These are phyloP conservation scores for Oxyruncus cristatus DNA, from an alignment of 2,113 vertebrate species.

Conservation along the genomic window DNA sequence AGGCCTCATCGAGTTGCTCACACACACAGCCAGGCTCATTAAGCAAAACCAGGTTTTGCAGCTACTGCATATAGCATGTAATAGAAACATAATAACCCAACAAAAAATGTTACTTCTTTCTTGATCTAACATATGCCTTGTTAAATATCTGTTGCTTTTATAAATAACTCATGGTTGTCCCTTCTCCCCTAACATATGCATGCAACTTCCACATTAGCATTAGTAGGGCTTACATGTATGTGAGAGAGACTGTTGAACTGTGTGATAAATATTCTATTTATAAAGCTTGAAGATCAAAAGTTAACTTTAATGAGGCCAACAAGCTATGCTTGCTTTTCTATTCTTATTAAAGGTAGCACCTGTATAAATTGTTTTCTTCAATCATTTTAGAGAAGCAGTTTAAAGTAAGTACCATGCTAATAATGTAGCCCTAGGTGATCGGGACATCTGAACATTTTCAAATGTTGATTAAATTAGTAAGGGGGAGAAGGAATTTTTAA, in stretches of 20 bases:
- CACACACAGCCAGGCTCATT: not conserved
- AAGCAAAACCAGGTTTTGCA: not conserved
- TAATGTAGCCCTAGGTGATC: slow-evolving; percentile 33
- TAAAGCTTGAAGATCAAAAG: slow-evolving; percentile 17
- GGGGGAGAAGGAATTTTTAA: not conserved
- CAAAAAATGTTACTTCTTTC: not conserved
- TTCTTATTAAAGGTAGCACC: slow-evolving; percentile 28
- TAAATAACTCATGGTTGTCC: not conserved
- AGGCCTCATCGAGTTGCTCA: not conserved
- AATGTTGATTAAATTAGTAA: slow-evolving; percentile 53
- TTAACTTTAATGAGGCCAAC: slow-evolving; percentile 27
- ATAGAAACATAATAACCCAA: not conserved
- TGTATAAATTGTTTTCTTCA: slow-evolving; percentile 23
- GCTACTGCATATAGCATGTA: not conserved
- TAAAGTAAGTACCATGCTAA: slow-evolving; percentile 28
- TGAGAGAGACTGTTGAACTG: not conserved
- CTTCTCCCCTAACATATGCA: not conserved
- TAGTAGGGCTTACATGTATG: not conserved
- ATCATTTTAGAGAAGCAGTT: slow-evolving; percentile 21
- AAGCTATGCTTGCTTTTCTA: slow-evolving; percentile 15
- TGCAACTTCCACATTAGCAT: not conserved
- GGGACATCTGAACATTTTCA: slow-evolving; percentile 22
- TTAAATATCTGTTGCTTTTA: not conserved
- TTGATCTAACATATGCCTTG: not conserved
- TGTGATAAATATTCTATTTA: not conserved